Base-by-base conservation (phyloP, 1,140 invertebrate species). In the Drosophila pandora region DNA sequence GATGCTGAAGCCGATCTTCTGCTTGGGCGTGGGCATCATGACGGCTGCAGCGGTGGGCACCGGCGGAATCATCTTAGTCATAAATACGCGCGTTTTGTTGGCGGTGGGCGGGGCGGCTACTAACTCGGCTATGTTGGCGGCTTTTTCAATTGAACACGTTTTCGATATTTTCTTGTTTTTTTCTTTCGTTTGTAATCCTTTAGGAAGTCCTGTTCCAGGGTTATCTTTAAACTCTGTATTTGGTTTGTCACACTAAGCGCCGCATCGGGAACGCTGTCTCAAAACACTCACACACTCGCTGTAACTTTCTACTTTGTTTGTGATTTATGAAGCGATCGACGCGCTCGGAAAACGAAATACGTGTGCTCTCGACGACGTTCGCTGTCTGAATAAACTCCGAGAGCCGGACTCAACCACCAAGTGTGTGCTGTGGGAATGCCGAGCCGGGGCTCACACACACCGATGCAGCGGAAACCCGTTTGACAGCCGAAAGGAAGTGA, bases 1-100 rank as follows among this genome's bases (percentile, higher is more conserved):
- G 91, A 98, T 98, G 89, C 96, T 97, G 92, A 98, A 98, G 91
- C 97, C 97, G 90, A 98, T 97, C 93, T 98, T 98, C 62, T 97
- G 97, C 94, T 97, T 97, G 74, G 96, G 96, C 91, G 96, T 97
- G 93, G 97, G 97, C 96, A 97, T 97, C 93, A 93, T 95, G 78
- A 90, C 90, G 90, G 90, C 90, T 77, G 63, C 63, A 52, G 91
- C 90, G 77, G 91, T 92, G 79, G 91, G 92, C 79, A 92, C 90
- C 90, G 92, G 89, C 80, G 91, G 91, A 90, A 92, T 92, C 91
- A 92, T 92, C 80, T 91, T 91, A 91, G 90, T 91, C 90, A 91
- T 91, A 90, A 84, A 91, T 90, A 90, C 80, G 74, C 77, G 80
- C 80, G 77, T 69, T 71, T 54, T 39, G 39, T 39, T 68, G 67